Base-by-base conservation (phyloP, 2,888 invertebrate genomes). In the Caenorhabditis sp. region DNA sequence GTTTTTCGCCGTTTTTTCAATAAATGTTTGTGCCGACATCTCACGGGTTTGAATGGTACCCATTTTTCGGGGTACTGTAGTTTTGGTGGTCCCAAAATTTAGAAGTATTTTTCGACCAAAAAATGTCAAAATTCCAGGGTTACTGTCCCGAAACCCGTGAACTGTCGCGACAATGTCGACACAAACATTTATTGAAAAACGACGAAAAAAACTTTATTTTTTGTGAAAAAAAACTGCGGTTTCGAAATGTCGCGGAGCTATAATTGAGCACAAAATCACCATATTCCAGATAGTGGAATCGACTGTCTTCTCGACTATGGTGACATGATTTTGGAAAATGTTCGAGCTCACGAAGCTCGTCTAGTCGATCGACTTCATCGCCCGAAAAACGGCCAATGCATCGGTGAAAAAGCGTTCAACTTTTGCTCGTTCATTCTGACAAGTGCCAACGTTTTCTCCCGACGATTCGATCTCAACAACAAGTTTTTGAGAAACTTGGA, bases 301-400 rank as follows among this genome's bases (percentile, higher is more conserved):
- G 84, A 86, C 55, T 86, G 86, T 66, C 73, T 85, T 5, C 63
- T 86, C 21, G 86, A 86, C 49, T 69, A 65, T 21, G 77, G 77
- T 54, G 62, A 70, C n/a, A 60, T 78, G 51, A 54, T 57, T 10
- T 62, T 81, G 14, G 63, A 53, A 17, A 69, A 74, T 53, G 62
- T 81, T 3, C 62, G 71, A 17, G 69, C 70, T 10, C 73, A 72
- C 43, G 80, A 80, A 62, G 78, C 70, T 14, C 66, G 66, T 54
- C 66, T 53, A 58, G 43, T 74, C 21, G 69, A 69, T 58, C 69
- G 69, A 31, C 50, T 69, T 17, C 59, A 62, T 1, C 65, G 57
- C 19, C 49, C n/a, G 50, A 72, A 72, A 19, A 14, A 65, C 27
- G 21, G 61, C n/a, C 31, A 60, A 4, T 17, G 23, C 10, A 58